Percentiles rank a stretch among this genome's conserved stretches.
Evolutionary conservation across 2,797 vertebrate genomes (phyloP).

Genomic region (Arnoldichthys spilopterus): DNA sequence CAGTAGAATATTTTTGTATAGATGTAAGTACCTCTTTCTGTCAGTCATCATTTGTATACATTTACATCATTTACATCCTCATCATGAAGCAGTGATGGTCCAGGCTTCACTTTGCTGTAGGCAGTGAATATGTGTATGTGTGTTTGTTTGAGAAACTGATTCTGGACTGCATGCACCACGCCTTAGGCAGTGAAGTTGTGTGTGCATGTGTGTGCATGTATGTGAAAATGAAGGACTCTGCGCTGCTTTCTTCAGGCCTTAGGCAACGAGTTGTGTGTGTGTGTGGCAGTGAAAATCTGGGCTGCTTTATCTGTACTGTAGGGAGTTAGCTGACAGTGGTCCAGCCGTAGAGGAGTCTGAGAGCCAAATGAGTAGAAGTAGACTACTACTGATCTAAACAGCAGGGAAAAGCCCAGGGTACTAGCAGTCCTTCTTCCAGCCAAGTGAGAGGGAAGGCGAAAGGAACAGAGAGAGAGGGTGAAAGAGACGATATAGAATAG

Average conservation of each 20-base stretch:
- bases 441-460: constrained; percentile 31
- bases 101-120: constrained; percentile 25
- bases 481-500: not conserved
- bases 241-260: constrained; percentile 9
- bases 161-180: not conserved
- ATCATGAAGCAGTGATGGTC: not conserved
- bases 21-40: too few relatives aligned
- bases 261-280: constrained; percentile 9
- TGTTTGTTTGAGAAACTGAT: not conserved
- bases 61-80: not conserved
- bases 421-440: constrained; percentile 25
- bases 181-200: constrained; percentile 16
- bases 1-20: too few relatives aligned
- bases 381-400: constrained; percentile 49
- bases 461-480: not conserved
- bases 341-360: constrained; percentile 34
- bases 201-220: not conserved
- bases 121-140: constrained; percentile 17
- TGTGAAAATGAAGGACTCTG: not conserved
- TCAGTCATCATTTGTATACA: not conserved
- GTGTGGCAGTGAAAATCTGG: not conserved
- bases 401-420: constrained; percentile 50
- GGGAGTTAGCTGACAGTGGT: constrained; percentile 41
- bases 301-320: constrained; percentile 12
- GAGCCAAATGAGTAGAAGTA: constrained; percentile 43